These are phyloP conservation scores for Macrostomum lignano DNA, from an alignment of 1,140 invertebrate species.

Conservation along the genomic window DNA sequence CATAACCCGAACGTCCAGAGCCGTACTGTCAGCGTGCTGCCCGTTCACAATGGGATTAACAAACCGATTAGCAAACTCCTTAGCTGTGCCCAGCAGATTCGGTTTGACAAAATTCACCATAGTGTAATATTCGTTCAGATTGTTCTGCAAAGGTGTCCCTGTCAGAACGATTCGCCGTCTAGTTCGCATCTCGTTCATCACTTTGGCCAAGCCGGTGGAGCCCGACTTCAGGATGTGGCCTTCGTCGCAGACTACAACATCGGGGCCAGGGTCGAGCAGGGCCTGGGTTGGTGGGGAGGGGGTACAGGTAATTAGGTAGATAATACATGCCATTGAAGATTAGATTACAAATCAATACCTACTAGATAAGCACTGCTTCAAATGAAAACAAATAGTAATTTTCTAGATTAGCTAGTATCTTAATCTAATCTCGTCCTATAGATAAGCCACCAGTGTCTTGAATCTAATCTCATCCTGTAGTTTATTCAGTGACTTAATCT, in stretches of 20 bases:
- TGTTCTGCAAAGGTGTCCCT: constrained; percentile 80
- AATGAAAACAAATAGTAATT: too few relatives aligned
- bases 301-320: too few relatives aligned
- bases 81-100: constrained; percentile 55
- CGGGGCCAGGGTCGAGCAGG: constrained; percentile 36
- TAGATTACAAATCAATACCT: too few relatives aligned
- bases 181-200: constrained; percentile 48
- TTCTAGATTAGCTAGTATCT: too few relatives aligned
- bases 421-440: too few relatives aligned
- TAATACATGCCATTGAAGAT: too few relatives aligned
- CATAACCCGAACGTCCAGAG: constrained; percentile 64
- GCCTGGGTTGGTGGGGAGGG: neutral
- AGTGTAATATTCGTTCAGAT: constrained; percentile 75
- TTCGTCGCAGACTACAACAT: constrained; percentile 69
- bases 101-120: constrained; percentile 91
- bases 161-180: constrained; percentile 56
- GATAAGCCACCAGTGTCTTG: too few relatives aligned
- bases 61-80: constrained; percentile 50
- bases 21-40: constrained; percentile 64
- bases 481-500: too few relatives aligned
- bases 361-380: too few relatives aligned
- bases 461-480: too few relatives aligned
- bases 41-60: constrained; percentile 52
- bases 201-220: constrained; percentile 49
- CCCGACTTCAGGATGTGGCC: constrained; percentile 76